Conservation (phyloP, 1,140 invertebrate species). For the Megalonaias nervosa region DNA sequence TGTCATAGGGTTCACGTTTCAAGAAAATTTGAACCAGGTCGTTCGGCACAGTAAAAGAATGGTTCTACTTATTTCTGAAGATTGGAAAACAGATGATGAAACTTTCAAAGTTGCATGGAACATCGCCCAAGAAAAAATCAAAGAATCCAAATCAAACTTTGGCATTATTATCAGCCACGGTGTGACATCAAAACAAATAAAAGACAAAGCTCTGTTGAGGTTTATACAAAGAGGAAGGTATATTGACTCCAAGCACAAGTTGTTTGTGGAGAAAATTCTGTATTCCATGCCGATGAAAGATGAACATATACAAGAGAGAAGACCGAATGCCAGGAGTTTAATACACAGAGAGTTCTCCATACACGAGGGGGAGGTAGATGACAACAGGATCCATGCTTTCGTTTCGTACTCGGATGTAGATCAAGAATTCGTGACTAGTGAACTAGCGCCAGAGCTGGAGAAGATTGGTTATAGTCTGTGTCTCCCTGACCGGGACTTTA, state of each 20-base stretch:
- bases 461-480: constrained; percentile 36
- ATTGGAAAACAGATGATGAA: constrained; percentile 31
- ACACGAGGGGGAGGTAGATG: too few relatives aligned
- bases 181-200: constrained; percentile 23
- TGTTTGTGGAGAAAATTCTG: constrained; percentile 42
- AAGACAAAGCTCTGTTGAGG: constrained; percentile 38
- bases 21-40: constrained; percentile 49
- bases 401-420: constrained; percentile 48
- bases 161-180: constrained; percentile 42
- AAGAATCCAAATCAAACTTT: constrained; percentile 44
- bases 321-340: too few relatives aligned
- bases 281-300: constrained; percentile 35
- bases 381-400: constrained; percentile 30
- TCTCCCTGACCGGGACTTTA: constrained; percentile 52
- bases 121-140: constrained; percentile 50
- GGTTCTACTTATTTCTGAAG: constrained; percentile 42
- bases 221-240: constrained; percentile 44
- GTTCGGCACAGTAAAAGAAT: constrained; percentile 48
- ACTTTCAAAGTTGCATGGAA: constrained; percentile 41
- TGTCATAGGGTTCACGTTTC: constrained; percentile 44
- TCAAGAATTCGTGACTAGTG: constrained; percentile 38
- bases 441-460: constrained; percentile 38
- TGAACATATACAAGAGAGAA: too few relatives aligned
- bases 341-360: too few relatives aligned
- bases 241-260: constrained; percentile 32